Evolutionary conservation across 1,140 invertebrate species (phyloP).

Genomic region (Trigoniulus corallinus): DNA sequence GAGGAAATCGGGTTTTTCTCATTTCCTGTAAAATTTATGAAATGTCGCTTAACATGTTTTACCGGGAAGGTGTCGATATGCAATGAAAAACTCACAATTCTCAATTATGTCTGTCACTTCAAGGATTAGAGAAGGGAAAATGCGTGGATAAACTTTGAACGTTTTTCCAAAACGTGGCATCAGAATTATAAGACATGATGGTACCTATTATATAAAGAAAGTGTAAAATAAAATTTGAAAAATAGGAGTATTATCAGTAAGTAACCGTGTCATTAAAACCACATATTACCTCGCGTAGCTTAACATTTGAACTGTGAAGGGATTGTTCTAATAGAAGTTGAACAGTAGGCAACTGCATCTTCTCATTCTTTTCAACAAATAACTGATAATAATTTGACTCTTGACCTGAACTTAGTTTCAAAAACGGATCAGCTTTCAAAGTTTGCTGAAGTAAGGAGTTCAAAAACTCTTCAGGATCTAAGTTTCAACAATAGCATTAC

Average conservation of each 20-base stretch:
- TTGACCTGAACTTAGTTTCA: slow-evolving; percentile 75
- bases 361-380: slow-evolving; percentile 88
- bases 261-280: not conserved
- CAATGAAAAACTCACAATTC: slow-evolving; percentile 52
- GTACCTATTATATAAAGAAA: slow-evolving; percentile 36
- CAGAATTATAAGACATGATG: slow-evolving; percentile 78
- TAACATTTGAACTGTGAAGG: slow-evolving; percentile 79
- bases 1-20: not conserved
- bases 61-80: not conserved
- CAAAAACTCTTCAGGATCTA: slow-evolving; percentile 93
- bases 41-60: no score
- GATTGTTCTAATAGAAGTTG: slow-evolving; percentile 91
- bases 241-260: not conserved
- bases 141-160: slow-evolving; percentile 89
- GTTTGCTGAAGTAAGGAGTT: slow-evolving; percentile 79
- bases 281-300: slow-evolving; percentile 53
- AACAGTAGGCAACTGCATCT: slow-evolving; percentile 65
- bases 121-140: slow-evolving; percentile 55
- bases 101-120: slow-evolving; percentile 95
- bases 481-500: slow-evolving; percentile 6
- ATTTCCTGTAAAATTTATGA: not conserved
- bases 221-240: not conserved
- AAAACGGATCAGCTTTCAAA: slow-evolving; percentile 70
- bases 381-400: slow-evolving; percentile 87
- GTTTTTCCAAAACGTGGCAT: slow-evolving; percentile 96